Evolutionary conservation across 2,888 invertebrate species (phyloP).

Genomic region (Maniola hyperantus): DNA sequence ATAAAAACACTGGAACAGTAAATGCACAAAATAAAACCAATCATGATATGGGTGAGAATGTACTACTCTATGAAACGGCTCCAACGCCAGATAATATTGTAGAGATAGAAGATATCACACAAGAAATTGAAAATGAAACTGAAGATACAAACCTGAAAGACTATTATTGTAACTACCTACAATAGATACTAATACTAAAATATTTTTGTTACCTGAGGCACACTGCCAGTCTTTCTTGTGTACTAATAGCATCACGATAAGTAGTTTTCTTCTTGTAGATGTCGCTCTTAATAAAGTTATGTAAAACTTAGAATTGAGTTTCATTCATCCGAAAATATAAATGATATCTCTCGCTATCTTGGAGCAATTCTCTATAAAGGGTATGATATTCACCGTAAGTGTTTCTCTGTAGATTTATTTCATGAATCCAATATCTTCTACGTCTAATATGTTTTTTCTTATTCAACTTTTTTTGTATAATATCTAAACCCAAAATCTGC

Average conservation of each 20-base stretch:
- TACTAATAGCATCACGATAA: slow-evolving; percentile 10
- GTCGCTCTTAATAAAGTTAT: neutral
- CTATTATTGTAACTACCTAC: neutral
- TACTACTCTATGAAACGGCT: neutral
- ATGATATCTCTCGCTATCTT: neutral
- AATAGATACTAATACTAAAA: neutral
- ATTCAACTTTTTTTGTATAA: neutral
- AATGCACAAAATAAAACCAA: neutral
- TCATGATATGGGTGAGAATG: neutral
- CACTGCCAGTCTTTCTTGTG: neutral
- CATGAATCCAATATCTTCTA: neutral
- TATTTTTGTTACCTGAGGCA: neutral
- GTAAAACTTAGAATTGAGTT: neutral
- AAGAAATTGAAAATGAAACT: neutral
- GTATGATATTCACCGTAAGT: neutral
- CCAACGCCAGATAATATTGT: neutral
- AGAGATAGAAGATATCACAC: neutral
- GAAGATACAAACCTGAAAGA: neutral
- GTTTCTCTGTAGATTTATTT: neutral
- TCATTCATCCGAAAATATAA: slow-evolving; percentile 1
- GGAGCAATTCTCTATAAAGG: neutral
- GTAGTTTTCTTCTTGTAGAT: neutral
- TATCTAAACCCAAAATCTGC: neutral
- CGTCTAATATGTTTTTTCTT: neutral
- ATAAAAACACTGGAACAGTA: too few relatives aligned